phyloP scores from a whole-genome alignment of 1,140 invertebrate species.

The Drosophila orosa region DNA sequence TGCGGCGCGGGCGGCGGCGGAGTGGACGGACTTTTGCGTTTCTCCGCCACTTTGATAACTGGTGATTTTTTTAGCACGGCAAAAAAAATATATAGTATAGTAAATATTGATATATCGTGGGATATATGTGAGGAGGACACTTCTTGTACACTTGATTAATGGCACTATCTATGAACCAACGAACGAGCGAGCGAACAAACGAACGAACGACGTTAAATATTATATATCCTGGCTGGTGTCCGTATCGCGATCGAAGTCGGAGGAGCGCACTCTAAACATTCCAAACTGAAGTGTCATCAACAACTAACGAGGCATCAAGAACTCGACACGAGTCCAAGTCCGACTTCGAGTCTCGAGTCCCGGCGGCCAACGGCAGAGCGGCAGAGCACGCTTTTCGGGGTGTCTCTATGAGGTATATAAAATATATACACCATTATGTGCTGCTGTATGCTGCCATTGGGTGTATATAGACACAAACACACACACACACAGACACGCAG shows the following conservation, averaged over 20 bases:
- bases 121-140: background rate
- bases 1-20: constrained; percentile 63
- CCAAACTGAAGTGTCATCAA: constrained; percentile 84
- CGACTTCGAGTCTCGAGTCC: constrained; percentile 14
- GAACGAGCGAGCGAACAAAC: background rate
- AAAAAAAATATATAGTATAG: constrained; percentile 23
- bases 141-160: background rate
- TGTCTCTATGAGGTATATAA: constrained; percentile 26
- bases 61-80: constrained; percentile 26
- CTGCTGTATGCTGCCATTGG: constrained; percentile 69
- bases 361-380: constrained; percentile 69
- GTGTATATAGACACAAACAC: constrained; percentile 45
- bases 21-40: constrained; percentile 78
- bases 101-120: background rate
- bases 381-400: constrained; percentile 62
- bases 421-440: constrained; percentile 35
- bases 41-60: constrained; percentile 81
- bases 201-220: background rate
- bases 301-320: constrained; percentile 84
- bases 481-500: constrained; percentile 18
- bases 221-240: constrained; percentile 13
- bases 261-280: constrained; percentile 79
- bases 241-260: constrained; percentile 19
- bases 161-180: background rate
- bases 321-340: constrained; percentile 82